Evolutionary conservation across 1,140 invertebrate species (phyloP).

Genomic region (Psilanteris sp.): DNA sequence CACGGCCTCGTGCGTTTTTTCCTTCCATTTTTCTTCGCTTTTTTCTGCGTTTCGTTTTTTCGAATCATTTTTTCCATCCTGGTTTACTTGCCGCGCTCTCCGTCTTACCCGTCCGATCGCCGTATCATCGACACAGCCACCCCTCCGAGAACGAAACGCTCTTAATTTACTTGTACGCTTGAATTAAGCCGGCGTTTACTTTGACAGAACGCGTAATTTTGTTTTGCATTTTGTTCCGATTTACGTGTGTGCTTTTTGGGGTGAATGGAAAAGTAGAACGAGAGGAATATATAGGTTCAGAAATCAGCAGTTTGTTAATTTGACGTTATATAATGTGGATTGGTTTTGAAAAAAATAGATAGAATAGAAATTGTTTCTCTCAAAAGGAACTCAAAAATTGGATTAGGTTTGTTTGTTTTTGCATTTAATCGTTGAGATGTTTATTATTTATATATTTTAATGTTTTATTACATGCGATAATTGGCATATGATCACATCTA

Average conservation of each 20-base stretch:
- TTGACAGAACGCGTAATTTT: constrained; percentile 52
- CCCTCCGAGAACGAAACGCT: constrained; percentile 59
- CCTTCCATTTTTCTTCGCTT: not conserved
- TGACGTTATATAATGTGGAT: too few species aligned
- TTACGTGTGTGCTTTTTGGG: constrained; percentile 37
- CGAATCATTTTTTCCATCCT: constrained; percentile 18
- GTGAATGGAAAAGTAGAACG: too few species aligned
- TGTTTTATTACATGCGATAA: too few species aligned
- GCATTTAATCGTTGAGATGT: too few species aligned
- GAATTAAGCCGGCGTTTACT: constrained; percentile 59
- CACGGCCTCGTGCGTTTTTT: constrained; percentile 6
- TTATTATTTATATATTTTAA: too few species aligned
- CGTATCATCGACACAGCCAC: constrained; percentile 52
- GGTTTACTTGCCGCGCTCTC: constrained; percentile 19
- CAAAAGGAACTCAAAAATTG: too few species aligned
- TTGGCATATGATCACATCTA: too few species aligned
- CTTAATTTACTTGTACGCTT: constrained; percentile 72
- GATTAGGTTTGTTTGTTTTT: too few species aligned
- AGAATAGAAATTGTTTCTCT: too few species aligned
- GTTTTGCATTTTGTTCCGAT: constrained; percentile 53
- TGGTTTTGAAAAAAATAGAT: too few species aligned
- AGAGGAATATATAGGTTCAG: too few species aligned
- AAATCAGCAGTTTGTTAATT: too few species aligned
- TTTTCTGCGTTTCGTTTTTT: constrained; percentile 22
- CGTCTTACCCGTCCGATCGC: constrained; percentile 45